Percentiles rank a stretch among this genome's conserved stretches.
Evolutionary conservation across 2,113 vertebrate species (phyloP).

Genomic region (Rhea pennata): DNA sequence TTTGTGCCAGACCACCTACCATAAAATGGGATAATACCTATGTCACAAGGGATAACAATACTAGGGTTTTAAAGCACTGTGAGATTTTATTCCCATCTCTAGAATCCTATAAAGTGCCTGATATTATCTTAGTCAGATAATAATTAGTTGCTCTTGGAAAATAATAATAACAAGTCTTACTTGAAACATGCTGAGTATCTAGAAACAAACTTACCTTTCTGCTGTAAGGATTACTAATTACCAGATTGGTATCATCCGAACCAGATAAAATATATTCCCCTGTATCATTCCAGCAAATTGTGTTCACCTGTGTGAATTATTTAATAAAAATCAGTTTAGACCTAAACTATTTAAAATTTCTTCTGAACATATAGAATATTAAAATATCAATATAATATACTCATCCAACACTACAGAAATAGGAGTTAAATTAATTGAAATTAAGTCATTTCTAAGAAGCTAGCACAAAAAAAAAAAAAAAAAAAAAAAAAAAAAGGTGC

Average conservation of each 20-base stretch:
- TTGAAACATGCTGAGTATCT: not conserved
- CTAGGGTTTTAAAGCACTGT: not conserved
- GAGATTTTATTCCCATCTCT: not conserved
- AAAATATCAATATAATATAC: not conserved
- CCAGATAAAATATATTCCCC: slow-evolving; percentile 97
- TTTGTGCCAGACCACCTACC: slow-evolving; percentile 16
- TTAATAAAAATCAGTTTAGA: slow-evolving; percentile 19
- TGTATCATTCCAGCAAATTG: slow-evolving; percentile 98
- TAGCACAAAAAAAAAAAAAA: not conserved
- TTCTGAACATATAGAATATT: not conserved
- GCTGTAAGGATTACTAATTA: slow-evolving; percentile 95
- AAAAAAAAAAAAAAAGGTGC: too few relatives aligned
- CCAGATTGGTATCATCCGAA: slow-evolving; percentile 96
- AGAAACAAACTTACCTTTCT: slow-evolving; percentile 87
- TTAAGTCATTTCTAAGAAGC: not conserved
- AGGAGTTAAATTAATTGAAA: not conserved
- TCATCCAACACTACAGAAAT: not conserved
- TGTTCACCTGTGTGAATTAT: slow-evolving; percentile 89
- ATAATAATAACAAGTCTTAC: not conserved
- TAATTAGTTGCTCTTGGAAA: not conserved
- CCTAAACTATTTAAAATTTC: not conserved
- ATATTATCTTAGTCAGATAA: not conserved
- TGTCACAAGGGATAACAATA: not conserved
- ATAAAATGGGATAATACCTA: slow-evolving; percentile 41
- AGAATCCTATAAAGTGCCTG: not conserved